These are phyloP conservation scores for Ceriagrion tenellum DNA, from an alignment of 2,888 invertebrate genomes.

Conservation along the genomic window DNA sequence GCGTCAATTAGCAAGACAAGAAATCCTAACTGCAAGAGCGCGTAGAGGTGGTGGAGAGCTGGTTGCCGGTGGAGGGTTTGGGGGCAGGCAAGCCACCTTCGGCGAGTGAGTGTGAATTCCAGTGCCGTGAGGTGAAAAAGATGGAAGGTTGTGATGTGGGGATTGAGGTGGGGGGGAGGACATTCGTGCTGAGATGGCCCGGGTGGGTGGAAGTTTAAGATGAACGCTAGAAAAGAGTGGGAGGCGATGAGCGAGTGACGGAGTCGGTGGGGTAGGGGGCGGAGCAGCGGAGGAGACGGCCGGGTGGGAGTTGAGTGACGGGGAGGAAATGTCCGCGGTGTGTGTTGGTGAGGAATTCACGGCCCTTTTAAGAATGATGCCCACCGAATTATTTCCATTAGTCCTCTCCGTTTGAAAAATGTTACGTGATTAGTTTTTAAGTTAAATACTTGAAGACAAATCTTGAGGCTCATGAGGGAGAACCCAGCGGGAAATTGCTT, in stretches of 20 bases:
- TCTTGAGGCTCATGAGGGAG: too few species aligned
- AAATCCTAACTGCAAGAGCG: slow-evolving; percentile 10
- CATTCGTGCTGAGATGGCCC: not conserved
- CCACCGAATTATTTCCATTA: not conserved
- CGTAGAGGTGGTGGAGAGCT: not conserved
- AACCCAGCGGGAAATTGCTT: too few species aligned
- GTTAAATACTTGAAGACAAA: not conserved
- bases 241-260: not conserved
- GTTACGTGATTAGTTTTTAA: not conserved
- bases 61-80: too few species aligned
- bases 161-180: not conserved
- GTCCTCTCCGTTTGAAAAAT: not conserved
- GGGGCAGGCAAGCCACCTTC: too few species aligned
- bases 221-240: not conserved
- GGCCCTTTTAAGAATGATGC: not conserved
- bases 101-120: too few species aligned
- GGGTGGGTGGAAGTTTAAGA: not conserved
- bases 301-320: not conserved
- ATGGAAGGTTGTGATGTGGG: not conserved
- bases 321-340: not conserved
- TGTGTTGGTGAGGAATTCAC: not conserved
- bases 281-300: not conserved
- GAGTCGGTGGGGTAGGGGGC: not conserved
- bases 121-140: not conserved
- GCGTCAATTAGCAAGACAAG: not conserved